phyloP scores from a whole-genome alignment of 2,113 vertebrate genomes.

The Lipotes vexillifer region DNA sequence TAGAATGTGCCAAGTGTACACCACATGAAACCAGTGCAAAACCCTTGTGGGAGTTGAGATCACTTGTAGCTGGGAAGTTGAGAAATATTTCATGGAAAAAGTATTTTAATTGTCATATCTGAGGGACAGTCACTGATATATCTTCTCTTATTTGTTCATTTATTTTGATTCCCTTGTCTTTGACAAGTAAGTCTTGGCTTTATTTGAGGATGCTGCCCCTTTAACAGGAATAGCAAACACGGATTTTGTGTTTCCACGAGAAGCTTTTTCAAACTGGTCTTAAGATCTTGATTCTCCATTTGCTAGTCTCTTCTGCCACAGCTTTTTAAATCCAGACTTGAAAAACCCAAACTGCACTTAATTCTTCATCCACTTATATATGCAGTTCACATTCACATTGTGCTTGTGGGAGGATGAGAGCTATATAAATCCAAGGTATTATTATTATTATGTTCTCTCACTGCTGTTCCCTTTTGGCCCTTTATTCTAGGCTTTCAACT shows the following conservation, averaged over 20 bases:
- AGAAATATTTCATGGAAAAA: neutral
- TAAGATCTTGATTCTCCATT: slow-evolving; percentile 33
- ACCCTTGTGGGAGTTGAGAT: neutral
- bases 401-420: slow-evolving; percentile 46
- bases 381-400: slow-evolving; percentile 48
- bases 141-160: slow-evolving; percentile 5
- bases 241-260: neutral
- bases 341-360: slow-evolving; percentile 37
- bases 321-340: slow-evolving; percentile 40
- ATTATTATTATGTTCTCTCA: slow-evolving; percentile 53
- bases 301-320: slow-evolving; percentile 26
- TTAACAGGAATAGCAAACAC: slow-evolving; percentile 5
- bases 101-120: neutral
- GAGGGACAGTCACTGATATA: neutral
- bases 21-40: neutral
- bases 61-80: neutral
- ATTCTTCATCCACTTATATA: slow-evolving; percentile 42
- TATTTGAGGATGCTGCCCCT: neutral
- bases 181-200: neutral
- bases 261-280: slow-evolving; percentile 31
- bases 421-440: slow-evolving; percentile 63
- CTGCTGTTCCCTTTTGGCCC: slow-evolving; percentile 48
- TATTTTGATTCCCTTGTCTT: neutral
- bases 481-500: slow-evolving; percentile 40
- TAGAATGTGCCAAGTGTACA: neutral